These are phyloP conservation scores for Cossypha niveicapilla DNA, from an alignment of 2,797 vertebrate genomes.

Conservation along the genomic window DNA sequence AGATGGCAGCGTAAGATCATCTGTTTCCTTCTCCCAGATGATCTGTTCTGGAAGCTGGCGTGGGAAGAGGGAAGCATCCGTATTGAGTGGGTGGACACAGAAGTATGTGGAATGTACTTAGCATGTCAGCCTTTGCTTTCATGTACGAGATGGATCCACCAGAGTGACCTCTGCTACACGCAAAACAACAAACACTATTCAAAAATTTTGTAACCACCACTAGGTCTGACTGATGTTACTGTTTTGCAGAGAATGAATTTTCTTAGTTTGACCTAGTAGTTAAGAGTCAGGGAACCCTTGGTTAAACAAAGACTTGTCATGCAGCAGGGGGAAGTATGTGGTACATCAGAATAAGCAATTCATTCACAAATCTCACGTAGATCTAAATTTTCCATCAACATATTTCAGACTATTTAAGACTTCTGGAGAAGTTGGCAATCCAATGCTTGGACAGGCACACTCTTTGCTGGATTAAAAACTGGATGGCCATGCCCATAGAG, in stretches of 20 bases:
- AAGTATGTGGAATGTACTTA: slow-evolving; percentile 72
- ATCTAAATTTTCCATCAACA: neutral
- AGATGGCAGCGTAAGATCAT: slow-evolving; percentile 80
- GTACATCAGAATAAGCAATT: neutral
- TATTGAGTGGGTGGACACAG: slow-evolving; percentile 66
- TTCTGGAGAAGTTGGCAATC: neutral
- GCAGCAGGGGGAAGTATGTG: neutral
- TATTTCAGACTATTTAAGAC: neutral
- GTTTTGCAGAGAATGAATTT: neutral
- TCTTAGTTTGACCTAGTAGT: neutral
- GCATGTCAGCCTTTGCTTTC: slow-evolving; percentile 49
- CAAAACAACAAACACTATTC: slow-evolving; percentile 2
- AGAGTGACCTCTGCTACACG: slow-evolving; percentile 46
- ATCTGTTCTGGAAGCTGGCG: neutral
- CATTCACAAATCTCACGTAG: neutral
- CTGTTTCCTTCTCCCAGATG: neutral
- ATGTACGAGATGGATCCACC: slow-evolving; percentile 70
- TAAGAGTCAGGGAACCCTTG: neutral
- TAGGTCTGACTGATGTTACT: neutral
- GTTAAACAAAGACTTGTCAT: neutral
- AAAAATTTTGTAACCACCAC: neutral
- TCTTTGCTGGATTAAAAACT: neutral
- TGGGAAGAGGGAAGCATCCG: slow-evolving; percentile 23
- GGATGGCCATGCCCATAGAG: neutral
- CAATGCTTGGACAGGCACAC: fast-evolving